Percentiles rank a stretch among this genome's conserved stretches.
phyloP scores from a whole-genome alignment of 2,888 invertebrate species.

The Diloba caeruleocephala region DNA sequence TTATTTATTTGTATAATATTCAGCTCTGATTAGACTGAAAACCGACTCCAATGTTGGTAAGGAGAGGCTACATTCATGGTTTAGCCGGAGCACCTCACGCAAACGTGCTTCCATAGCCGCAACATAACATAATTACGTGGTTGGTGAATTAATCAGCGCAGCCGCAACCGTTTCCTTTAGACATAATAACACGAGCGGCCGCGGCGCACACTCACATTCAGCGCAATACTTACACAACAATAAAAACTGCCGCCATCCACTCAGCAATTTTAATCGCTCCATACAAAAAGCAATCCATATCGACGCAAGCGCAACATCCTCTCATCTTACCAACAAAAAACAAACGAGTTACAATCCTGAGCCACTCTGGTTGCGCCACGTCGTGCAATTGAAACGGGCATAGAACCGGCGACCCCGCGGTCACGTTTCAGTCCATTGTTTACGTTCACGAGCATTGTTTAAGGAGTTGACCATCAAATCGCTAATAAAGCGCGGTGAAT shows the following conservation, averaged over 20 bases:
- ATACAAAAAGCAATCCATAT: constrained; percentile 43
- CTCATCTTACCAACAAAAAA: constrained; percentile 55
- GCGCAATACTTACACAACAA: constrained; percentile 34
- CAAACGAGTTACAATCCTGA: constrained; percentile 48
- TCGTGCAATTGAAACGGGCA: constrained; percentile 59
- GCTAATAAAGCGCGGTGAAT: constrained; percentile 54
- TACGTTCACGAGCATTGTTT: constrained; percentile 57
- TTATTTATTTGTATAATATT: too few species aligned
- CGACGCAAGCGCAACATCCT: constrained; percentile 56
- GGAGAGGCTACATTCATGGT: too few species aligned
- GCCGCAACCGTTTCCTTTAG: constrained; percentile 41
- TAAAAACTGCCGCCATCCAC: constrained; percentile 40
- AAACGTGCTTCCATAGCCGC: too few species aligned
- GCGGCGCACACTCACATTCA: too few species aligned
- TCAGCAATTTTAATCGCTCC: constrained; percentile 51
- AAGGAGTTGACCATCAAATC: constrained; percentile 57
- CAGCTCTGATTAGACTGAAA: too few species aligned
- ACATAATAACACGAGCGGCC: constrained; percentile 39
- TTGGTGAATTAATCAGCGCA: constrained; percentile 34
- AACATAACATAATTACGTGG: constrained; percentile 33
- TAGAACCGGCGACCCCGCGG: constrained; percentile 58
- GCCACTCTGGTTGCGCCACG: constrained; percentile 47
- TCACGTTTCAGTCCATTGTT: constrained; percentile 74
- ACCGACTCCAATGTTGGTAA: too few species aligned
- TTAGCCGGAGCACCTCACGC: too few species aligned